phyloP scores from a whole-genome alignment of 2,113 vertebrate species.

The Columba janthina region DNA sequence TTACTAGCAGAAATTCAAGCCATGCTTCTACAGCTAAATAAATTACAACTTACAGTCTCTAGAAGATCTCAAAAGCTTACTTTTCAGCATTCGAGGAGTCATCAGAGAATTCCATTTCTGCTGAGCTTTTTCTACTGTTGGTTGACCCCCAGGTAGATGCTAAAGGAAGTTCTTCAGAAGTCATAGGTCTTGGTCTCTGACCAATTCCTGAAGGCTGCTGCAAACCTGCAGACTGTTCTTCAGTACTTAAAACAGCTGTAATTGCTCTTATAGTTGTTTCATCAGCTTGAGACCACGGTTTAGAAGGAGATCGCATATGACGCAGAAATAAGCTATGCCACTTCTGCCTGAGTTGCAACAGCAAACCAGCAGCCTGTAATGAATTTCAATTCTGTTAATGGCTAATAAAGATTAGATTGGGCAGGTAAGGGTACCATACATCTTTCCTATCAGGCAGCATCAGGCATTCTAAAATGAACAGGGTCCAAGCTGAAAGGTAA shows the following conservation, averaged over 20 bases:
- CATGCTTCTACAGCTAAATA: neutral
- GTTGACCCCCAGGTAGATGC: constrained; percentile 71
- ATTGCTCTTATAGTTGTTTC: constrained; percentile 84
- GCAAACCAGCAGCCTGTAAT: constrained; percentile 82
- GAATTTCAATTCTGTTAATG: constrained; percentile 30
- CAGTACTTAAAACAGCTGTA: constrained; percentile 82
- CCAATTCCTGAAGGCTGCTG: constrained; percentile 94
- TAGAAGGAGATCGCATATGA: constrained; percentile 86
- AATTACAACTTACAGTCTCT: neutral
- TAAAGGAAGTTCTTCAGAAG: constrained; percentile 77
- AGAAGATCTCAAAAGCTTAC: constrained; percentile 61
- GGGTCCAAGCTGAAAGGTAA: neutral
- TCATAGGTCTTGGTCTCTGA: constrained; percentile 87
- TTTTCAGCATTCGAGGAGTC: constrained; percentile 72
- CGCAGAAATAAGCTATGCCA: constrained; percentile 91
- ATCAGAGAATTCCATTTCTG: constrained; percentile 71
- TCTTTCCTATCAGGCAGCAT: neutral
- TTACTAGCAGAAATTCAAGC: neutral
- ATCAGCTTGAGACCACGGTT: constrained; percentile 87
- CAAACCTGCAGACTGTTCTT: constrained; percentile 86
- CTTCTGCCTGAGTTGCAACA: constrained; percentile 89
- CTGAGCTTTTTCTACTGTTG: constrained; percentile 69
- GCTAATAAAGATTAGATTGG: neutral
- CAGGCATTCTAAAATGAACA: neutral
- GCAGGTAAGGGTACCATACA: rapidly evolving